Conservation (phyloP, 2,797 vertebrate genomes). For the Gobio occitaniae region DNA sequence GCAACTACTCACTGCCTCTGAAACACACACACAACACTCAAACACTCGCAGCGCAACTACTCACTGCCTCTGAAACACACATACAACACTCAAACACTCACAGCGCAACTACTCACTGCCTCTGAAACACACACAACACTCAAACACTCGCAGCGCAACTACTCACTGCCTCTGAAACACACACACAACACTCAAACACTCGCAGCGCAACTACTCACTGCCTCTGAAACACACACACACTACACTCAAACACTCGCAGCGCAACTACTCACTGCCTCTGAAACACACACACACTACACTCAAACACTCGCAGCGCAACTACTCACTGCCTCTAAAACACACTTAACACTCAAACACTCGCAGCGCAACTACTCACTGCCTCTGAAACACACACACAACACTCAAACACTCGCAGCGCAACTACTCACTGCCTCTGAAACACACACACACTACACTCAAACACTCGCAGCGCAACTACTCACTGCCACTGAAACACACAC, state of each 20-base stretch:
- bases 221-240: too few relatives aligned
- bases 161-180: too few relatives aligned
- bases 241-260: background rate
- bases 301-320: background rate
- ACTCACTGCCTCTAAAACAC: too few relatives aligned
- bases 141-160: background rate
- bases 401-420: background rate
- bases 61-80: too few relatives aligned
- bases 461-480: background rate
- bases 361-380: background rate
- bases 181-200: background rate
- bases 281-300: too few relatives aligned
- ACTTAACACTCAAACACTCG: background rate
- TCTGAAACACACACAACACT: too few relatives aligned
- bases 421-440: too few relatives aligned
- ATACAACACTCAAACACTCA: background rate
- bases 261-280: background rate
- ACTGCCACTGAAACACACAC: too few relatives aligned
- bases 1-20: background rate
- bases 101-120: background rate
- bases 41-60: background rate
- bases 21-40: background rate
- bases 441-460: background rate
- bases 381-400: too few relatives aligned
- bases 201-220: background rate